Evolutionary conservation across 2,888 invertebrate genomes (phyloP), one percentile per base, ranked within the genome.

Genomic region (Ectemnius lituratus): DNA sequence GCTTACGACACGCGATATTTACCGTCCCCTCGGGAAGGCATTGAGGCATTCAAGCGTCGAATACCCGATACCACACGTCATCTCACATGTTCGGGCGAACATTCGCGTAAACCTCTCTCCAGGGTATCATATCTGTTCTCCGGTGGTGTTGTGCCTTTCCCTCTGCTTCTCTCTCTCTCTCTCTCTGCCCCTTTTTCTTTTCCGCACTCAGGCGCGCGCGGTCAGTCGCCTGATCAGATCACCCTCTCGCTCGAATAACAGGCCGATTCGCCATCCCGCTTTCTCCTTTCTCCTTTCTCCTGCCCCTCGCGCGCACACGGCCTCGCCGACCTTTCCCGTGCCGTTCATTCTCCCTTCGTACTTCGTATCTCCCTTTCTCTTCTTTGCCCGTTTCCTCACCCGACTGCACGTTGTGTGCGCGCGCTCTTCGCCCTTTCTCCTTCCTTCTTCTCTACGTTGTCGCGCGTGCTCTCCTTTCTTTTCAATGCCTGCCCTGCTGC

Each of bases 41-140:
- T 81, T 68, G 85, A 86, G 83, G 84, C 84, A 86, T 87, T 88
- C 85, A 85, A 84, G 84, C 86, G 82, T 85, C 81, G 83, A 87
- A 86, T 84, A 85, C 83, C 86, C 87, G 86, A 88, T 89, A 86
- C 84, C 83, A 85, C 87, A 88, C 84, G 86, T 88, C 88, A 88
- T 88, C 87, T 88, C 87, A 84, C 81, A 86, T 87, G 86, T 89
- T 86, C 84, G 82, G 82, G 80, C 80, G 81, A 78, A 79, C 81
- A 86, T 86, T 87, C 85, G 86, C 84, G 85, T 83, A 86, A 88
- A 88, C 84, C 86, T 85, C 86, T 86, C 88, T 88, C 86, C 80
- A 72, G 87, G 84, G 87, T 86, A 86, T 86, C 86, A 81, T 87
- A 85, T 83, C 84, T 84, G 77, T 81, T 82, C 78, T 79, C 76